phyloP scores from a whole-genome alignment of 2,113 vertebrate species.

The Procapra przewalskii region DNA sequence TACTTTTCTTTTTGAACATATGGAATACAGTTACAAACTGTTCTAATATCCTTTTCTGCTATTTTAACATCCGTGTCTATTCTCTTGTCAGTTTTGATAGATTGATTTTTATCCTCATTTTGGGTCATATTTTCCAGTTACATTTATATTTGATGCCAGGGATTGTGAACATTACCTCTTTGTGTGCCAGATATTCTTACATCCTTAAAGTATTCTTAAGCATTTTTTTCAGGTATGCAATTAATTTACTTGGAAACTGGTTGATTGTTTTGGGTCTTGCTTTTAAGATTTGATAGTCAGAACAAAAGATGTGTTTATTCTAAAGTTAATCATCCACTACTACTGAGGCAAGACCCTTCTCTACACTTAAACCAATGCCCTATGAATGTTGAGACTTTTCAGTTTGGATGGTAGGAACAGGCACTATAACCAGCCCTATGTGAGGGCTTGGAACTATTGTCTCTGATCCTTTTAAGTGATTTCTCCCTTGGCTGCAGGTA shows the following conservation, averaged over 20 bases:
- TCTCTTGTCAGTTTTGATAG: background rate
- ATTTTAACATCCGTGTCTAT: background rate
- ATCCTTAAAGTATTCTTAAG: background rate
- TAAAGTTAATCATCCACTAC: background rate
- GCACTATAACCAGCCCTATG: background rate
- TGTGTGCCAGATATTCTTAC: background rate
- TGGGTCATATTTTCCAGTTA: background rate
- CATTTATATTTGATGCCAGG: constrained; percentile 2
- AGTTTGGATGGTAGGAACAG: background rate
- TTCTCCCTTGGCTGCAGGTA: background rate
- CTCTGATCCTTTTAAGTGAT: background rate
- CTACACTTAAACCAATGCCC: background rate
- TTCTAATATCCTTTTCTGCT: background rate
- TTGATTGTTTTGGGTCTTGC: background rate
- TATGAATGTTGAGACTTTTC: background rate
- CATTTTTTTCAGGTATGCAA: background rate
- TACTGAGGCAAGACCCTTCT: background rate
- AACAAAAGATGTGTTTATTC: background rate
- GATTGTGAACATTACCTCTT: background rate
- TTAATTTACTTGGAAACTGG: background rate
- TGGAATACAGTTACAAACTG: background rate
- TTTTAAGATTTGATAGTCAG: constrained; percentile 17
- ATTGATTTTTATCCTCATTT: background rate
- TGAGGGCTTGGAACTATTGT: background rate
- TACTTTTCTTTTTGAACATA: background rate